These are phyloP conservation scores for Parazoanthus atlanticus DNA, from an alignment of 92 coral and sea anemone genomes.

Conservation along the genomic window DNA sequence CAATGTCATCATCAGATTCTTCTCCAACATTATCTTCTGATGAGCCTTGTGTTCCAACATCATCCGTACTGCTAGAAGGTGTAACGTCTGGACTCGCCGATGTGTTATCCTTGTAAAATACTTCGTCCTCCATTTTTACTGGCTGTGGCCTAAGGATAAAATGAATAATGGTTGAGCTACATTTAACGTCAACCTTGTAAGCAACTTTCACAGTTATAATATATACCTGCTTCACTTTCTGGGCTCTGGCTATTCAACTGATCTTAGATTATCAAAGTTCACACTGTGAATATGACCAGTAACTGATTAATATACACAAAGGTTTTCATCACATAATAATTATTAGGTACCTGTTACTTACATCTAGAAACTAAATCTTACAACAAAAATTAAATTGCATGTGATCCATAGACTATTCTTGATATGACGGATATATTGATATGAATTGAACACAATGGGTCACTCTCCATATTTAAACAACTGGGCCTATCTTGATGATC, in stretches of 20 bases:
- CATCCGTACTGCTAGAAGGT: conserved; percentile 40
- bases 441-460: neutral
- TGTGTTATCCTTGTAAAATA: neutral
- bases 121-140: conserved; percentile 42
- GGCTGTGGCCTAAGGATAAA: conserved; percentile 22
- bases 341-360: neutral
- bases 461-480: neutral
- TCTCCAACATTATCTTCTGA: conserved; percentile 39
- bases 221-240: neutral
- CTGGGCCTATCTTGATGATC: neutral
- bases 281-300: neutral
- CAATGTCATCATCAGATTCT: conserved; percentile 82
- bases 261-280: neutral
- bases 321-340: neutral
- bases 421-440: conserved; percentile 3
- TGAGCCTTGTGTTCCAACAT: conserved; percentile 21
- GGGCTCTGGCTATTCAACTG: neutral
- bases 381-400: neutral
- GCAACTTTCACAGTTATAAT: neutral
- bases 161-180: neutral
- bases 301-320: neutral
- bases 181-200: neutral
- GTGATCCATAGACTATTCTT: neutral
- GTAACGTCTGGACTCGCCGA: conserved; percentile 33
- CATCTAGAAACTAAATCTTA: neutral